Evolutionary conservation across 2,888 invertebrate species (phyloP).

Genomic region (Octonoba sinensis): DNA sequence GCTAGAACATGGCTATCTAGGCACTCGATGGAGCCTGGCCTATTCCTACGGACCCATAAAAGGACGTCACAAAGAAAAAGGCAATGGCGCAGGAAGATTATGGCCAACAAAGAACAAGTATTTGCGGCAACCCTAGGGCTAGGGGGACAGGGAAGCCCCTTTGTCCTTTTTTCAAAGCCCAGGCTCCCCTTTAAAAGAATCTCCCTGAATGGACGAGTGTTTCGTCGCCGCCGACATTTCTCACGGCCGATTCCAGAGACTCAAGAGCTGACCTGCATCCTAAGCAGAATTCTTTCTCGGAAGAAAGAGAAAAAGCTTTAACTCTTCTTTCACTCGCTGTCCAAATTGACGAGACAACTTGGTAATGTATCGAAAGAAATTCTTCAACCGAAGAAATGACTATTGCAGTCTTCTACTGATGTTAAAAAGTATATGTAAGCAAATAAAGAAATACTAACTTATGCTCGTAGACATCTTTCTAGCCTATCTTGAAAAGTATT

Average conservation of each 20-base stretch:
- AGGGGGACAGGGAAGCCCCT: conserved; percentile 17
- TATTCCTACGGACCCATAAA: conserved; percentile 7
- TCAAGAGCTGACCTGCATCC: conserved; percentile 43
- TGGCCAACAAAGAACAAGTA: conserved; percentile 11
- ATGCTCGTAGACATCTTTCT: too few relatives aligned
- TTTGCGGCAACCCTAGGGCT: conserved; percentile 32
- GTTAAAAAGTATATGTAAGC: too few relatives aligned
- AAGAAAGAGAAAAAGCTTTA: conserved; percentile 6
- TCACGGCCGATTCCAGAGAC: conserved; percentile 41
- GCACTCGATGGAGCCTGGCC: neutral
- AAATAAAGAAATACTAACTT: too few relatives aligned
- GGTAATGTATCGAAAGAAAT: neutral
- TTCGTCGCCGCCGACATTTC: conserved; percentile 46
- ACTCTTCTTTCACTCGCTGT: conserved; percentile 3
- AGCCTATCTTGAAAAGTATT: too few relatives aligned
- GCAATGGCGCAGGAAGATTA: conserved; percentile 19
- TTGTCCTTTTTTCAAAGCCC: conserved; percentile 21
- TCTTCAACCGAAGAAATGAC: too few relatives aligned
- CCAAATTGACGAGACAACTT: neutral
- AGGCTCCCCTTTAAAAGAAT: conserved; percentile 36
- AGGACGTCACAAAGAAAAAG: neutral
- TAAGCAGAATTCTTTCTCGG: conserved; percentile 21
- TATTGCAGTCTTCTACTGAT: too few relatives aligned
- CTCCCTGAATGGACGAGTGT: conserved; percentile 16
- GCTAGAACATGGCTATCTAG: neutral